phyloP scores from a whole-genome alignment of 2,113 vertebrate species.

The Siphamia tubifer region DNA sequence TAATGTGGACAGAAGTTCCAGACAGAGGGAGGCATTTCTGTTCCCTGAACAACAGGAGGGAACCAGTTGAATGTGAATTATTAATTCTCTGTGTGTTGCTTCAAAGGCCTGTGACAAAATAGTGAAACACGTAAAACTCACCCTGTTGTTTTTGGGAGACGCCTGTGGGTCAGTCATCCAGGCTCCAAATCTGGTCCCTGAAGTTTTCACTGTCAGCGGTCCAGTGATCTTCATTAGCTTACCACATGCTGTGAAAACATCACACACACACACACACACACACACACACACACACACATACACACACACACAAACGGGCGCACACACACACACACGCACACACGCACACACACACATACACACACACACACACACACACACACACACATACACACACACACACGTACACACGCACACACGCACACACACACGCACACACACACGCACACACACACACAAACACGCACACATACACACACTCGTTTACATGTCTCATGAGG shows the following conservation, averaged over 20 bases:
- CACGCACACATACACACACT: not conserved
- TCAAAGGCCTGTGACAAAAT: constrained; percentile 2
- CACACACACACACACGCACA: constrained; percentile 7
- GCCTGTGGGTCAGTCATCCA: constrained; percentile 98
- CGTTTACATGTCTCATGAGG: too few species aligned
- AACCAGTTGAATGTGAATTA: not conserved
- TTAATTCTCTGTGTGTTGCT: not conserved
- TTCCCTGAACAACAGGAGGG: not conserved
- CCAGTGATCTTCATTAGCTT: constrained; percentile 98
- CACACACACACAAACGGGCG: constrained; percentile 6
- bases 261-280: constrained; percentile 24
- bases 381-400: constrained; percentile 17
- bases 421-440: constrained; percentile 6
- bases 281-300: constrained; percentile 5
- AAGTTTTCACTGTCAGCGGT: constrained; percentile 94
- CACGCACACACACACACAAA: not conserved
- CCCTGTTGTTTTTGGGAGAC: constrained; percentile 89
- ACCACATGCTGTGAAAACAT: constrained; percentile 87
- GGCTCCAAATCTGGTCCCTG: constrained; percentile 95
- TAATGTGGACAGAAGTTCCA: not conserved
- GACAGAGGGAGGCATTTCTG: not conserved
- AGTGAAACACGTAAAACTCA: constrained; percentile 52
- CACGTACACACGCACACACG: constrained; percentile 1
- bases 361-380: not conserved
- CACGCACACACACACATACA: not conserved